Percentiles rank a stretch among this genome's conserved stretches.
phyloP scores from a whole-genome alignment of 1,140 invertebrate species.

The Patella vulgata region DNA sequence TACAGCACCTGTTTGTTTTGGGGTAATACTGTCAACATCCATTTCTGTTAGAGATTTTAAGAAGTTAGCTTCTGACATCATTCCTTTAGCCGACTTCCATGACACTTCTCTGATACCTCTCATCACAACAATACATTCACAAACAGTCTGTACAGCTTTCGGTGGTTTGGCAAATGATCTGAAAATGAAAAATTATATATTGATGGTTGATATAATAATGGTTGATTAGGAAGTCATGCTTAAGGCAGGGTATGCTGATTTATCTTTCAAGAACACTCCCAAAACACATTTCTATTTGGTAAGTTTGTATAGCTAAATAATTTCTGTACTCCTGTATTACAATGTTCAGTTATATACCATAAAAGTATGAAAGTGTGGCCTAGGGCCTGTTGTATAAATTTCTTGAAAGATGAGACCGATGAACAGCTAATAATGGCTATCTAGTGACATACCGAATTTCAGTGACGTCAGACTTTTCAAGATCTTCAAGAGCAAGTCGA shows the following conservation, averaged over 20 bases:
- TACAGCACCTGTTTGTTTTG: constrained; percentile 77
- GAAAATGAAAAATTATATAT: constrained; percentile 12
- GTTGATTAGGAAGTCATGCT: not conserved
- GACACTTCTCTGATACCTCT: constrained; percentile 83
- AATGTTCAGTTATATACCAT: too few species aligned
- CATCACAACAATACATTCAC: constrained; percentile 87
- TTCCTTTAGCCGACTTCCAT: constrained; percentile 88
- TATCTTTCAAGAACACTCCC: too few species aligned
- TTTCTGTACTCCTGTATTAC: too few species aligned
- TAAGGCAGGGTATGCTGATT: too few species aligned
- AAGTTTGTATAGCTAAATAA: too few species aligned
- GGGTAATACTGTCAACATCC: constrained; percentile 83
- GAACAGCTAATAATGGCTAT: not conserved
- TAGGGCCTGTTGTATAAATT: too few species aligned
- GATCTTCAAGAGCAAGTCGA: constrained; percentile 77
- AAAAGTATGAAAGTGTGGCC: too few species aligned
- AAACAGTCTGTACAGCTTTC: constrained; percentile 84
- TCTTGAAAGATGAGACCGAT: too few species aligned
- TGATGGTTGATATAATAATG: not conserved
- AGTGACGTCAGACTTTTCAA: constrained; percentile 89
- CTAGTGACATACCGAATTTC: constrained; percentile 80
- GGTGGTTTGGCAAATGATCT: constrained; percentile 88
- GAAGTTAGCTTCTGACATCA: constrained; percentile 91
- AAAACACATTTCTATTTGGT: constrained; percentile 1
- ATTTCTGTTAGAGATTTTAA: constrained; percentile 82